These are phyloP conservation scores for Bombus breviceps DNA, from an alignment of 1,140 invertebrate species.

Conservation along the genomic window DNA sequence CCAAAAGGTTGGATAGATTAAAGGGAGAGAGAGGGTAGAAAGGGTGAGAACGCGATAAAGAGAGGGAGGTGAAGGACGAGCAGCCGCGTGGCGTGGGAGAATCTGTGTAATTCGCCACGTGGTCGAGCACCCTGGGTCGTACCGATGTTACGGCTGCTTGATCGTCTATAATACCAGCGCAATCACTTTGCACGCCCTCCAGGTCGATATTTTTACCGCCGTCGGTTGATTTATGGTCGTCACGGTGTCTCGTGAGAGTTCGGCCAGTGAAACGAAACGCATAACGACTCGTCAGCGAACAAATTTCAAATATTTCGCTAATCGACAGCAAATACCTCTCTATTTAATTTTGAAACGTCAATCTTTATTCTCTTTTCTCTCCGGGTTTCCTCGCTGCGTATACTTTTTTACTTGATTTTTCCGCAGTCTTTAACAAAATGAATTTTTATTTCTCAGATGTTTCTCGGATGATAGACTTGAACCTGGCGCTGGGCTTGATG, in stretches of 20 bases:
- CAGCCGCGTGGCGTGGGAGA: slow-evolving; percentile 30
- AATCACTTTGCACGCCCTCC: slow-evolving; percentile 4
- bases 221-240: background rate
- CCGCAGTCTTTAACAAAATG: no score
- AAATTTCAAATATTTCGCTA: background rate
- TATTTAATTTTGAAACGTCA: no score
- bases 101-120: slow-evolving; percentile 28
- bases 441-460: no score
- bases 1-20: background rate
- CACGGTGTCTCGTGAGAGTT: background rate
- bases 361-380: no score
- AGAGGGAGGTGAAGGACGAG: slow-evolving; percentile 36
- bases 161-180: slow-evolving; percentile 26
- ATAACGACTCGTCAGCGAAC: no score
- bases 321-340: no score
- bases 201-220: slow-evolving; percentile 21
- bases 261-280: no score
- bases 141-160: slow-evolving; percentile 33
- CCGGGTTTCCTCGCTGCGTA: no score
- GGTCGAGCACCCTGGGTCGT: slow-evolving; percentile 4
- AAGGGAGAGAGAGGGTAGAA: slow-evolving; percentile 22
- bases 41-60: slow-evolving; percentile 15
- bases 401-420: no score
- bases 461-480: no score
- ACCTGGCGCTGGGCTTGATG: no score